phyloP scores from a whole-genome alignment of 37 sponge, comb jelly and placozoan species.

The Ianthella basta region DNA sequence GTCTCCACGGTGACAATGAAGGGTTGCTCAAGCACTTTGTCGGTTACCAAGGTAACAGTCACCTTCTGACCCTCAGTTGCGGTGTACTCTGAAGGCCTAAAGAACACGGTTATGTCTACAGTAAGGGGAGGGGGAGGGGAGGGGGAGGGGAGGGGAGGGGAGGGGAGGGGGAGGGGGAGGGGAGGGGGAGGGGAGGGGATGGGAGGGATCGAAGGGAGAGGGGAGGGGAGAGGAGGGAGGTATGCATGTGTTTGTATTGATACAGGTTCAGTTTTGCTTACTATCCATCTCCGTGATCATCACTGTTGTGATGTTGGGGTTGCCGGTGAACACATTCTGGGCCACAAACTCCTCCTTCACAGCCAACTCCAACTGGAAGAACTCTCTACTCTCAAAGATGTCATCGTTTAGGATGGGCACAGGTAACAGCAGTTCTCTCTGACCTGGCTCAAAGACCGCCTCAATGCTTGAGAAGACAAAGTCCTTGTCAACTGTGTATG shows the following conservation, averaged over 20 bases:
- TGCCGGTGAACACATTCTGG: background rate
- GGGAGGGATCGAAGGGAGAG: too few relatives aligned
- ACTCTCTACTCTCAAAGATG: conserved; percentile 1
- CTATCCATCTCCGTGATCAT: conserved; percentile 7
- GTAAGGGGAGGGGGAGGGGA: too few relatives aligned
- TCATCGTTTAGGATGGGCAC: background rate
- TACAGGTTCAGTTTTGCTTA: background rate
- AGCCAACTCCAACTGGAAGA: background rate
- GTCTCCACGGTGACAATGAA: conserved; percentile 3
- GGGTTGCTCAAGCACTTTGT: background rate
- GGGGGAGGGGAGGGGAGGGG: too few relatives aligned
- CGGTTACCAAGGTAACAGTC: background rate
- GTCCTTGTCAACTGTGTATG: background rate
- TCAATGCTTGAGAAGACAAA: background rate
- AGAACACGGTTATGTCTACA: background rate
- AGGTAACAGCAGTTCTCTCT: background rate
- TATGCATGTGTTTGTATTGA: too few relatives aligned
- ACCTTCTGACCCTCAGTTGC: conserved; percentile 21
- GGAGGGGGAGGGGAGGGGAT: too few relatives aligned
- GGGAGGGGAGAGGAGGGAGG: too few relatives aligned
- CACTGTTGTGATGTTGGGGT: background rate
- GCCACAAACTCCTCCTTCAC: background rate
- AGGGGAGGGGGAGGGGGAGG: too few relatives aligned
- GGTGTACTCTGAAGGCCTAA: background rate
- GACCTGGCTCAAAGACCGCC: background rate